A percentile compares a stretch with the other conserved stretches of the same genome.
phyloP scores from a whole-genome alignment of 2,113 vertebrate genomes.

The Anthoscopus minutus region DNA sequence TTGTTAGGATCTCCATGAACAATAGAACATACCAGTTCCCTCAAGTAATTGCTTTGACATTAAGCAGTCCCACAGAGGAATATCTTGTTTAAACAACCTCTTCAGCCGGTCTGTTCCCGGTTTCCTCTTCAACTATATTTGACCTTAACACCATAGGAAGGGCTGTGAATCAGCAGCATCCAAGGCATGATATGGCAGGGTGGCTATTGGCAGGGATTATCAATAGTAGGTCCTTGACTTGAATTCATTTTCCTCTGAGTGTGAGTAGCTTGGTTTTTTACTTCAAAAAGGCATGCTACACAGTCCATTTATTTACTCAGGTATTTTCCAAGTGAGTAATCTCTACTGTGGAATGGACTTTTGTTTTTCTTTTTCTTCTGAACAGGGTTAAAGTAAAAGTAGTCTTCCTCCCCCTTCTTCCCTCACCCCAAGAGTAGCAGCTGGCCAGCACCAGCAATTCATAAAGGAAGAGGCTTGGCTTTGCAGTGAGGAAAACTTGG shows the following conservation, averaged over 20 bases:
- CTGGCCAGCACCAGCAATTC: neutral
- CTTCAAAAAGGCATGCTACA: neutral
- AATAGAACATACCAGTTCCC: neutral
- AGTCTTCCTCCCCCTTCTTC: neutral
- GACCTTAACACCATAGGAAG: neutral
- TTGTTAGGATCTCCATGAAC: neutral
- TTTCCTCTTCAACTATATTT: slow-evolving; percentile 20
- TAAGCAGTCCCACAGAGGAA: neutral
- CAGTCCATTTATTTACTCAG: slow-evolving; percentile 37
- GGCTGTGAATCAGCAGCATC: neutral
- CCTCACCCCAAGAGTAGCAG: neutral
- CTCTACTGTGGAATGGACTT: neutral
- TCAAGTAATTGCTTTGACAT: neutral
- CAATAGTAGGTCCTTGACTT: neutral
- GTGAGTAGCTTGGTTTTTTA: neutral
- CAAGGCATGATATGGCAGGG: neutral
- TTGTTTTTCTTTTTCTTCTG: neutral
- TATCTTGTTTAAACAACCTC: slow-evolving; percentile 28
- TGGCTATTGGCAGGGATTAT: neutral
- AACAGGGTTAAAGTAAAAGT: neutral
- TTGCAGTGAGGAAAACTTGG: neutral
- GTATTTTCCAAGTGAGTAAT: slow-evolving; percentile 7
- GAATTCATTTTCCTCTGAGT: neutral
- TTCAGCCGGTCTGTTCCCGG: neutral
- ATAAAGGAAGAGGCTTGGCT: neutral